phyloP scores from a whole-genome alignment of 2,888 invertebrate genomes.

The Drosophila formosana region DNA sequence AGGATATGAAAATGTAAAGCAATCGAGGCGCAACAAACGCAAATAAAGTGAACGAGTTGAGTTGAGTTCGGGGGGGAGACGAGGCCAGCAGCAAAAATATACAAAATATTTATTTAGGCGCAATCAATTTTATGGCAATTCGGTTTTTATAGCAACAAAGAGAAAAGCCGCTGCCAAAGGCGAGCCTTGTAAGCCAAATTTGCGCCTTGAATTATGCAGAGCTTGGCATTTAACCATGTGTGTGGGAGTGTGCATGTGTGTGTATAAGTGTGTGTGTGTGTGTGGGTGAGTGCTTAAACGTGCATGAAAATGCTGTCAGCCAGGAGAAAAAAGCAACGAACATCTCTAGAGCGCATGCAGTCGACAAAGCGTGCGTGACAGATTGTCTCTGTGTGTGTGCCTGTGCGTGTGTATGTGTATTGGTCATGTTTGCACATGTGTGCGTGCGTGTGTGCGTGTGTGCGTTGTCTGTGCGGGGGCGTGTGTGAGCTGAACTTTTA shows the following conservation, averaged over 20 bases:
- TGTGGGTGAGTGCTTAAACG: slow-evolving; percentile 62
- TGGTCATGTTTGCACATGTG: slow-evolving; percentile 2
- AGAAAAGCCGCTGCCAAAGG: slow-evolving; percentile 21
- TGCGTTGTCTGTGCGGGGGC: neutral
- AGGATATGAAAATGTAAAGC: slow-evolving; percentile 39
- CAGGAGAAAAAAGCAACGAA: slow-evolving; percentile 21
- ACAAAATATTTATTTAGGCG: slow-evolving; percentile 73
- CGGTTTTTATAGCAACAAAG: slow-evolving; percentile 59
- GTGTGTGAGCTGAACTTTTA: slow-evolving; percentile 57
- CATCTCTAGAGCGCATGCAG: slow-evolving; percentile 12
- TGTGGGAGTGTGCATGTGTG: slow-evolving; percentile 24
- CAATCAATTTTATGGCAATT: slow-evolving; percentile 80
- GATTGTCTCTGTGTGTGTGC: slow-evolving; percentile 13
- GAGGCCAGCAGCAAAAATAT: slow-evolving; percentile 34
- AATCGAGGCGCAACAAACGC: slow-evolving; percentile 41
- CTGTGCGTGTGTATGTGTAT: neutral
- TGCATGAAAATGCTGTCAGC: slow-evolving; percentile 66
- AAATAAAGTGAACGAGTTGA: slow-evolving; percentile 55
- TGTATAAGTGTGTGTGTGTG: slow-evolving; percentile 27
- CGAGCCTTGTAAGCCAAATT: slow-evolving; percentile 44
- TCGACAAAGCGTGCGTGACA: slow-evolving; percentile 53
- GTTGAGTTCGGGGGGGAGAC: neutral
- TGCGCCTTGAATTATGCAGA: slow-evolving; percentile 65
- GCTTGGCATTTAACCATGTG: slow-evolving; percentile 38
- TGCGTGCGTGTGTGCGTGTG: slow-evolving; percentile 7